Base-by-base conservation (phyloP, 37 sponge, comb jelly and placozoan species). In the Tethya wilhelma region DNA sequence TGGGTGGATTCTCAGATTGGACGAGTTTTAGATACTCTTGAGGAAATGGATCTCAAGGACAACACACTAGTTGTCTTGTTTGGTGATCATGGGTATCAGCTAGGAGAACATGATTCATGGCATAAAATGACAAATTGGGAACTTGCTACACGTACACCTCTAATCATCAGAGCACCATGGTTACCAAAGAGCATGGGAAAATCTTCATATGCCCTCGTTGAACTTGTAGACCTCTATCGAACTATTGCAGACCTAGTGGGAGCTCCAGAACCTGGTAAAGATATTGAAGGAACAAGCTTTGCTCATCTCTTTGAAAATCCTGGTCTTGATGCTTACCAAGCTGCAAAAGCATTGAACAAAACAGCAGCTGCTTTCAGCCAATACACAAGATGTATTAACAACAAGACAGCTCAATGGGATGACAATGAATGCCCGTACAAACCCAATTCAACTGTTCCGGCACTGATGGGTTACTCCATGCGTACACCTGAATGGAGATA, bases 61-160 rank as follows among this genome's bases (percentile, higher is more conserved):
- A 12, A 56, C 60, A 74, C 76, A 14, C 59, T 74, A 1, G 76
- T 74, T 4, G 76, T 74, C 19, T 6, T 74, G 58, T 57, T 58
- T 57, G 76, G 76, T 55, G 76, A 74, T 20, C 76, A 74, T 56
- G 76, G 76, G 4, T 74, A 57, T 31, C 76, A 74, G 58, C 60
- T 74, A 1, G 76, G 82, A 33, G 82, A 80, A 57, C 82, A 80
- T 44, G 68, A 80, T 33, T 43, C 46, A 20, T 80, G 76, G 76
- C 76, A 74, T 59, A 74, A 74, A 38, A 4, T 22, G 60, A 74
- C 76, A 3, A 74, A 74, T 38, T 74, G 76, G 76, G 76, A 74
- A 14, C 59, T 74, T 3, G 58, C 76, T 19, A 38, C 59, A 2
- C 33, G 76, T 2, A 32, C 12, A 19, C 76, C 76, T 25, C 36